Conservation (phyloP, 2,797 vertebrate genomes). For the Ctenopoma kingsleyae region DNA sequence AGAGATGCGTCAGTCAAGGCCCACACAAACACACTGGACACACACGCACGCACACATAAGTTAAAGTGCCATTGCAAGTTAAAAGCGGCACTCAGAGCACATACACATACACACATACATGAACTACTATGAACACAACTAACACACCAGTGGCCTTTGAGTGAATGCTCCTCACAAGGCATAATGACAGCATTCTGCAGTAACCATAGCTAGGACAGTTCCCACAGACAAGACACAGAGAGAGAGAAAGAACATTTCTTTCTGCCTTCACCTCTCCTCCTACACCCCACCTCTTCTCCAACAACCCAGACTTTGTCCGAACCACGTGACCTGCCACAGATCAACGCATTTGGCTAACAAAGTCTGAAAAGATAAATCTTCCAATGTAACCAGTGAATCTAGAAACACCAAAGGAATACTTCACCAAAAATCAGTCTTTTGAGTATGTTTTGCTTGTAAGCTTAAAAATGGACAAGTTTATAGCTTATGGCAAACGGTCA, state of each 20-base stretch:
- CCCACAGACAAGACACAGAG: conserved; percentile 83
- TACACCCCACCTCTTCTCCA: conserved; percentile 70
- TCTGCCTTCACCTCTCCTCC: conserved; percentile 79
- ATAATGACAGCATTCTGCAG: conserved; percentile 87
- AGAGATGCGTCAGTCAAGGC: conserved; percentile 79
- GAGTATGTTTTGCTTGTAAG: not conserved
- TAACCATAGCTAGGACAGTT: conserved; percentile 76
- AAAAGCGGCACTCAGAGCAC: conserved; percentile 50
- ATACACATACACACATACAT: conserved; percentile 41
- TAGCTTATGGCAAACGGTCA: too few relatives aligned
- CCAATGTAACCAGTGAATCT: conserved; percentile 2
- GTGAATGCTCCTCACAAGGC: conserved; percentile 67
- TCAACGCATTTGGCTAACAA: conserved; percentile 40
- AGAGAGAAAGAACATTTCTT: conserved; percentile 73
- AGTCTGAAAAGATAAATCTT: conserved; percentile 25
- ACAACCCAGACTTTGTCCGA: conserved; percentile 77
- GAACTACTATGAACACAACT: conserved; percentile 37
- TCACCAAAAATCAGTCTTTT: not conserved
- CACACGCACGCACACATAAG: conserved; percentile 44
- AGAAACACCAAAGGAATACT: conserved; percentile 16
- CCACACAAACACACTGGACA: conserved; percentile 63
- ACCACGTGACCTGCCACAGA: conserved; percentile 59
- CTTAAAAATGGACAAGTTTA: too few relatives aligned
- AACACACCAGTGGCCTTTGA: conserved; percentile 76
- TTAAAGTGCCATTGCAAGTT: conserved; percentile 53